Evolutionary conservation across 2,888 invertebrate genomes (phyloP).

Genomic region (Hirtodrosophila trivittata): DNA sequence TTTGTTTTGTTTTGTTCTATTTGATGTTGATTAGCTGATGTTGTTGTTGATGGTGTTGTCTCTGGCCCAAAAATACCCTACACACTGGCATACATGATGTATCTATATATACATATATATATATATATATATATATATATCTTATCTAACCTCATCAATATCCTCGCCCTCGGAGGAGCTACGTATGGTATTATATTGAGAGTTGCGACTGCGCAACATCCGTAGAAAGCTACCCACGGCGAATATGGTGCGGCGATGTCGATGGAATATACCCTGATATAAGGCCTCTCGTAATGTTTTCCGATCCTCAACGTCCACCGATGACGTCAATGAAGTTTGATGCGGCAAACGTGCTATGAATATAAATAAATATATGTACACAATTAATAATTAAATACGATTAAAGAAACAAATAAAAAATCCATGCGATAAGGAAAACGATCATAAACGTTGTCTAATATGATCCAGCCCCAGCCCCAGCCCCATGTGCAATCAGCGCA

Average conservation of each 20-base stretch:
- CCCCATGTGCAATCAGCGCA: no score
- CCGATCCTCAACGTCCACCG: slow-evolving; percentile 87
- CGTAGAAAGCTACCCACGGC: slow-evolving; percentile 90
- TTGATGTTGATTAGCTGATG: slow-evolving; percentile 1
- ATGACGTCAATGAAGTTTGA: slow-evolving; percentile 86
- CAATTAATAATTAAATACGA: slow-evolving; percentile 36
- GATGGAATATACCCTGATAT: slow-evolving; percentile 91
- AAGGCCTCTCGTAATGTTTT: slow-evolving; percentile 89
- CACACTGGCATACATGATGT: slow-evolving; percentile 33
- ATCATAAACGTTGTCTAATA: slow-evolving; percentile 10
- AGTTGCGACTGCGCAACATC: slow-evolving; percentile 90
- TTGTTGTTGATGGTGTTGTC: slow-evolving; percentile 32
- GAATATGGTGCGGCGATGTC: slow-evolving; percentile 90
- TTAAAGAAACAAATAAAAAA: slow-evolving; percentile 13
- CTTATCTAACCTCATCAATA: slow-evolving; percentile 84
- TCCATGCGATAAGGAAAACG: slow-evolving; percentile 32
- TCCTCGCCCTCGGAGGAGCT: slow-evolving; percentile 84
- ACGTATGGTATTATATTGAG: slow-evolving; percentile 90
- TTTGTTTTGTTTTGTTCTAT: not conserved
- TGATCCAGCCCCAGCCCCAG: not conserved
- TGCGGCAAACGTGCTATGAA: slow-evolving; percentile 85
- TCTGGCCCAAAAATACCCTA: slow-evolving; percentile 25
- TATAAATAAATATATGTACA: slow-evolving; percentile 15
- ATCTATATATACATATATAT: slow-evolving; percentile 11
- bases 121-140: slow-evolving; percentile 44